Percentiles rank a stretch among this genome's conserved stretches.
phyloP scores from a whole-genome alignment of 1,140 invertebrate genomes.

The Aplysia californica region DNA sequence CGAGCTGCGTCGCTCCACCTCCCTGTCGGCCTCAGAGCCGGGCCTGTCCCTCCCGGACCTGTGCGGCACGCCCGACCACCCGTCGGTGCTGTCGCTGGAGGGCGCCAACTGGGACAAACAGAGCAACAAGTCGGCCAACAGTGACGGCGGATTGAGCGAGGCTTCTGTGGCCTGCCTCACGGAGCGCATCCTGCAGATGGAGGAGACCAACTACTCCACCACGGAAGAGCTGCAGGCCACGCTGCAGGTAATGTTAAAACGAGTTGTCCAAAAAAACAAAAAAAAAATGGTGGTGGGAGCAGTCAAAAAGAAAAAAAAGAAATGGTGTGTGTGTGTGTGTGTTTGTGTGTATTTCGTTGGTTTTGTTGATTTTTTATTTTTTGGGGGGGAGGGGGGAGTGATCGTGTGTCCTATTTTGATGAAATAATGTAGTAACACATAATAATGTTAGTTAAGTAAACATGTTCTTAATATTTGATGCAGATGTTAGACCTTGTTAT shows the following conservation, averaged over 20 bases:
- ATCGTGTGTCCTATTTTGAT: no score
- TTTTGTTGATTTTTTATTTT: no score
- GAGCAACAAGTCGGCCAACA: slow-evolving; percentile 75
- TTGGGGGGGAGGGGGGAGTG: no score
- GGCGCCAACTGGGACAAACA: slow-evolving; percentile 82
- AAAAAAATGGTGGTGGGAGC: not conserved
- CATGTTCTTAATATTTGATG: no score
- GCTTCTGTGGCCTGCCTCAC: slow-evolving; percentile 92
- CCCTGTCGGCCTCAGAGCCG: slow-evolving; percentile 72
- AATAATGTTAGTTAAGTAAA: no score
- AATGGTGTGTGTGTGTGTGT: no score
- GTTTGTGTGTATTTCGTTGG: no score
- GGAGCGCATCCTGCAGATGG: slow-evolving; percentile 91
- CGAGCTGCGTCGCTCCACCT: slow-evolving; percentile 43
- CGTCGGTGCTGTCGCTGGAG: slow-evolving; percentile 52
- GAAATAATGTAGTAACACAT: no score
- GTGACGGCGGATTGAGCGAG: slow-evolving; percentile 77
- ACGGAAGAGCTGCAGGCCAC: slow-evolving; percentile 96
- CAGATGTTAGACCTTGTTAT: no score
- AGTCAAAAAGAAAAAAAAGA: no score
- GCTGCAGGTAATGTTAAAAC: slow-evolving; percentile 75
- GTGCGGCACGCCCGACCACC: slow-evolving; percentile 56
- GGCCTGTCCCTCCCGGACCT: slow-evolving; percentile 53
- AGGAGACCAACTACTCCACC: slow-evolving; percentile 89
- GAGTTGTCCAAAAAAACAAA: not conserved